Percentiles rank a stretch among this genome's conserved stretches.
Conservation (phyloP, 2,888 invertebrate genomes). For the Leucophenga montana region DNA sequence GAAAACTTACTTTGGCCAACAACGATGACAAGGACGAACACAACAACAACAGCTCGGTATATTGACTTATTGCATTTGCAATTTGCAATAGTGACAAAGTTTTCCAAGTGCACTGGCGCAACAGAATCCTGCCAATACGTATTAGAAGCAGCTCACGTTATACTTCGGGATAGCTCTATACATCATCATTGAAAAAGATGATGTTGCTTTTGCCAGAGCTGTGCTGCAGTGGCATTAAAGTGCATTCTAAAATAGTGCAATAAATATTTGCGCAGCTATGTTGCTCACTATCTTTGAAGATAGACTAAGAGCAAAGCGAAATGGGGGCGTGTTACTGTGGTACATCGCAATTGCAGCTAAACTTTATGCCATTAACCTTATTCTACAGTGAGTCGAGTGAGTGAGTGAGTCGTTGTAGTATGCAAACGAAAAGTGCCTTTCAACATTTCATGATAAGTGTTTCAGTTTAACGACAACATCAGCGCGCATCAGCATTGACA, state of each 20-base stretch:
- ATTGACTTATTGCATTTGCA: conserved; percentile 27
- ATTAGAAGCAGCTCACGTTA: not conserved
- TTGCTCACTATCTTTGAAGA: conserved; percentile 31
- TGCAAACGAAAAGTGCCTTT: conserved; percentile 56
- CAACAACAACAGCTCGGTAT: not conserved
- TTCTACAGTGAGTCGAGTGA: conserved; percentile 32
- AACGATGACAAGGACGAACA: too few species aligned
- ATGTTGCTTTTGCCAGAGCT: not conserved
- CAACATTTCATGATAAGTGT: conserved; percentile 55
- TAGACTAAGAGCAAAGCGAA: not conserved
- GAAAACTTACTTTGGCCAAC: conserved; percentile 12
- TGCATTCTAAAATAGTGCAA: conserved; percentile 59
- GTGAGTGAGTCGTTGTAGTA: conserved; percentile 14
- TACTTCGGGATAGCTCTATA: too few species aligned
- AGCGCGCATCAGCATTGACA: not conserved
- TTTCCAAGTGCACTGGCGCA: not conserved
- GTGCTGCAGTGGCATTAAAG: conserved; percentile 44
- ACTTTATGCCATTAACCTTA: conserved; percentile 65
- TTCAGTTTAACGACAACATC: conserved; percentile 12
- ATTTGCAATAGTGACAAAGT: conserved; percentile 5
- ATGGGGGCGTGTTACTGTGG: conserved; percentile 32
- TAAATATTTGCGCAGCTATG: conserved; percentile 62
- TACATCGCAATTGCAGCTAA: conserved; percentile 66
- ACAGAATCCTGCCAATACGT: not conserved
- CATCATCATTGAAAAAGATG: not conserved